Conservation (phyloP, 2,797 vertebrate genomes). For the Propithecus perrieri region DNA sequence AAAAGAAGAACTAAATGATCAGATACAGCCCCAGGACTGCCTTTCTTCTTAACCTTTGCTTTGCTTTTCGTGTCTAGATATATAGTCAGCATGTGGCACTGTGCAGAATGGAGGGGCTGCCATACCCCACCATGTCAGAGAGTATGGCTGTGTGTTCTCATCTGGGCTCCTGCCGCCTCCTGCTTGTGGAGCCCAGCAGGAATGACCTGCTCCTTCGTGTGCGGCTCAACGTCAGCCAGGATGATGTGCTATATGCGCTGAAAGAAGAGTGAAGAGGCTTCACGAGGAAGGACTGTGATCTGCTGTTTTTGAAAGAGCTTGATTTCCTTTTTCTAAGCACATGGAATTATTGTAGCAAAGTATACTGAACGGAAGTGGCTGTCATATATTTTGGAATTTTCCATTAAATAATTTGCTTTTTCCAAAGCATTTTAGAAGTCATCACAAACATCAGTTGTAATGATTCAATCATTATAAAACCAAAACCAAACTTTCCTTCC, state of each 20-base stretch:
- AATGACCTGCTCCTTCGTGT: slow-evolving; percentile 92
- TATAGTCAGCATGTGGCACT: slow-evolving; percentile 92
- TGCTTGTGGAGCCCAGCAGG: slow-evolving; percentile 92
- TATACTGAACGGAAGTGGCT: neutral
- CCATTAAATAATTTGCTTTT: slow-evolving; percentile 49
- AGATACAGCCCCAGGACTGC: neutral
- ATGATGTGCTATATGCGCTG: slow-evolving; percentile 93
- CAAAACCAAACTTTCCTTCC: neutral
- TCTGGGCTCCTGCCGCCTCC: slow-evolving; percentile 91
- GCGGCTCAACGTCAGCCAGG: slow-evolving; percentile 95
- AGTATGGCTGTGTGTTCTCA: slow-evolving; percentile 90
- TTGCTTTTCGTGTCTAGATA: slow-evolving; percentile 84
- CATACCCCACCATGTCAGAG: slow-evolving; percentile 89
- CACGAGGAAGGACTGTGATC: neutral
- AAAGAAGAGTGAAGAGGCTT: slow-evolving; percentile 52
- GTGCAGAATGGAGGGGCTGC: slow-evolving; percentile 93
- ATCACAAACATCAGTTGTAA: neutral
- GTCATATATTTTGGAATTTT: slow-evolving; percentile 17
- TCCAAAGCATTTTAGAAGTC: neutral
- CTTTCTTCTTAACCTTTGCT: neutral
- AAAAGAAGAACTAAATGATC: neutral
- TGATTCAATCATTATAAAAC: neutral
- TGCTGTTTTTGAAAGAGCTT: neutral
- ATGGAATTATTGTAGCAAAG: neutral
- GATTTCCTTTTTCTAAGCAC: neutral